Percentiles rank a stretch among this genome's conserved stretches.
Conservation (phyloP, 2,113 vertebrate species). For the Andinoacara biseriatus region DNA sequence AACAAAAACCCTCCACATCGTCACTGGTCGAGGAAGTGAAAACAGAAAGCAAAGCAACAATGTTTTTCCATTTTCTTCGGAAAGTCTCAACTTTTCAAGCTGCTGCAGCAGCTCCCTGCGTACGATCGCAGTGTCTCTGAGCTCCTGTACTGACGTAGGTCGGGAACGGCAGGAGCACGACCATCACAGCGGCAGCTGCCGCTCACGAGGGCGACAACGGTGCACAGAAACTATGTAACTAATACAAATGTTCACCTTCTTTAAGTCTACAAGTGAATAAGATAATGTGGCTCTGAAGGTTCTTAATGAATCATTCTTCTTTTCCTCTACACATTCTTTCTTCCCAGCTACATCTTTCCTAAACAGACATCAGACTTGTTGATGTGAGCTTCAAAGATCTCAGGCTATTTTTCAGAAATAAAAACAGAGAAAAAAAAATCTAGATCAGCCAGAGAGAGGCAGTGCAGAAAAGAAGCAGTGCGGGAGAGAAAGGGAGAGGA, state of each 20-base stretch:
- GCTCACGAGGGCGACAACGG: neutral
- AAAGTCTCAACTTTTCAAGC: neutral
- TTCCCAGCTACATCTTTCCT: neutral
- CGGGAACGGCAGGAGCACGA: too few relatives aligned
- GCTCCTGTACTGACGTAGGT: too few relatives aligned
- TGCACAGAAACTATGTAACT: too few relatives aligned
- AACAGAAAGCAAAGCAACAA: neutral
- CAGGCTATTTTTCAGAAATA: neutral
- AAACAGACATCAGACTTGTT: conserved; percentile 23
- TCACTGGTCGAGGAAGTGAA: neutral
- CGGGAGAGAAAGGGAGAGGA: neutral
- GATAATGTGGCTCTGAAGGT: neutral
- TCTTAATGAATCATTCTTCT: neutral
- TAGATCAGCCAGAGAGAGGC: neutral
- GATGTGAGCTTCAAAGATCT: conserved; percentile 28
- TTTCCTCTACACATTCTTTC: fast-evolving
- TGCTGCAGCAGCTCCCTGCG: fast-evolving
- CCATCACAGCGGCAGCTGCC: neutral
- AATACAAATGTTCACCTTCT: neutral
- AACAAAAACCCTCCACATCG: neutral
- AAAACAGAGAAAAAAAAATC: neutral
- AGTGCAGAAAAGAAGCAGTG: neutral
- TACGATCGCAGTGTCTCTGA: neutral
- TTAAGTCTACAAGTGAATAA: neutral
- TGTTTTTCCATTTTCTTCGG: too few relatives aligned